Conservation (phyloP, 37 sponge, comb jelly and placozoan genomes). For the Tethya wilhelma region DNA sequence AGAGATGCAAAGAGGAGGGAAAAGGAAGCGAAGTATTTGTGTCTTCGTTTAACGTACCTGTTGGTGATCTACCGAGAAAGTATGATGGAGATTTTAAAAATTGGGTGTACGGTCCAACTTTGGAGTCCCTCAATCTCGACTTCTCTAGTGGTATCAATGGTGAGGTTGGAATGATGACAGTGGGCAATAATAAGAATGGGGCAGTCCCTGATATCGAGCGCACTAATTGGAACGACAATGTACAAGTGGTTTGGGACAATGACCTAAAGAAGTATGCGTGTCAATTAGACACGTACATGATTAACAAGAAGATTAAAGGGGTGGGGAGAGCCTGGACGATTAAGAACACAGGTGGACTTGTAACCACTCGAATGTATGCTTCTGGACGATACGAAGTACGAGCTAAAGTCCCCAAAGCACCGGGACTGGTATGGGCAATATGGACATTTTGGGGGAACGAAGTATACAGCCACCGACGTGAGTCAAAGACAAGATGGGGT, state of each 20-base stretch:
- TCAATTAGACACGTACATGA: constrained; percentile 8
- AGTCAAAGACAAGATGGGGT: not conserved
- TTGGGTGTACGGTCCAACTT: constrained; percentile 11
- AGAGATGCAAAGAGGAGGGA: not conserved
- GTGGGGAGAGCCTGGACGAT: constrained; percentile 3
- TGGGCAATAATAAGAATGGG: constrained; percentile 2
- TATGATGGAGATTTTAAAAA: constrained; percentile 2
- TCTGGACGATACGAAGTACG: constrained; percentile 9
- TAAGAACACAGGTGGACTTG: constrained; percentile 2
- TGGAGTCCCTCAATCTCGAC: not conserved
- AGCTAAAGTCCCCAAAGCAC: constrained; percentile 5
- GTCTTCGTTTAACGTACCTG: constrained; percentile 2
- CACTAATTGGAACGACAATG: constrained; percentile 12
- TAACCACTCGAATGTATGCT: constrained; percentile 8
- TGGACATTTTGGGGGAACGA: constrained; percentile 14
- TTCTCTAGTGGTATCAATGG: constrained; percentile 9
- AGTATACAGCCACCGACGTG: not conserved
- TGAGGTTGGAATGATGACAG: constrained; percentile 18
- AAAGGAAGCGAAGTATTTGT: not conserved
- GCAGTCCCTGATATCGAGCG: not conserved
- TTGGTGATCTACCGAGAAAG: constrained; percentile 3
- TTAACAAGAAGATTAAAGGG: not conserved
- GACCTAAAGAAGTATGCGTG: not conserved
- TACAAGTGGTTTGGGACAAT: constrained; percentile 4
- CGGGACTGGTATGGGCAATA: constrained; percentile 6